A percentile compares a stretch with the other conserved stretches of the same genome.
These are phyloP conservation scores for Frankliniella intonsa DNA, from an alignment of 2,888 invertebrate species.

Conservation along the genomic window DNA sequence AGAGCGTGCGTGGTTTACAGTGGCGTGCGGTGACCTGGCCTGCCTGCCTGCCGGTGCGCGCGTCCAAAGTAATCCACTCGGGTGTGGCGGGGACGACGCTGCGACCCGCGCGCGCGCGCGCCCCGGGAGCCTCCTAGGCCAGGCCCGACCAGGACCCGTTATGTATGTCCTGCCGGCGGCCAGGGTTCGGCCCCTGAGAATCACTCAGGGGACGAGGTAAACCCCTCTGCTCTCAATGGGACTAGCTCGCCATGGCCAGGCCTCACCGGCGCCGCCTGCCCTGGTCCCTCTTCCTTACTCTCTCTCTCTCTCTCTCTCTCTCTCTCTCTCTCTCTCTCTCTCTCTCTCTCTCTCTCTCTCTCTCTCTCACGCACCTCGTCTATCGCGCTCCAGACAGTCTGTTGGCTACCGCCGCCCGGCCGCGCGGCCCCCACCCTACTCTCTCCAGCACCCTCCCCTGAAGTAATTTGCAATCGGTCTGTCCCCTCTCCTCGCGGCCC, in stretches of 20 bases:
- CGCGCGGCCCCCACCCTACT: slow-evolving; percentile 40
- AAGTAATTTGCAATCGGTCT: slow-evolving; percentile 3
- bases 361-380: slow-evolving; percentile 36
- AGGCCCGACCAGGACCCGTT: background rate
- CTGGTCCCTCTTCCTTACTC: slow-evolving; percentile 30
- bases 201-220: slow-evolving; percentile 14
- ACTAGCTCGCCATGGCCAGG: no score
- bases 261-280: no score
- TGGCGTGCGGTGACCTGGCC: no score
- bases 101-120: background rate
- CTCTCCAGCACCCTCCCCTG: slow-evolving; percentile 46
- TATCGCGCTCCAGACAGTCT: slow-evolving; percentile 31
- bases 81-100: no score
- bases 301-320: slow-evolving; percentile 32
- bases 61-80: background rate
- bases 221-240: no score
- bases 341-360: slow-evolving; percentile 39
- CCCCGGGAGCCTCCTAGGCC: no score
- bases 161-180: background rate
- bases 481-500: background rate
- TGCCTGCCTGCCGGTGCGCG: no score
- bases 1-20: no score
- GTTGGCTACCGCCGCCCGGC: slow-evolving; percentile 31
- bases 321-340: slow-evolving; percentile 33
- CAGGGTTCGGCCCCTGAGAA: slow-evolving; percentile 4